Conservation (phyloP, 1,140 invertebrate genomes). For the Ptiloglossa arizonensis region DNA sequence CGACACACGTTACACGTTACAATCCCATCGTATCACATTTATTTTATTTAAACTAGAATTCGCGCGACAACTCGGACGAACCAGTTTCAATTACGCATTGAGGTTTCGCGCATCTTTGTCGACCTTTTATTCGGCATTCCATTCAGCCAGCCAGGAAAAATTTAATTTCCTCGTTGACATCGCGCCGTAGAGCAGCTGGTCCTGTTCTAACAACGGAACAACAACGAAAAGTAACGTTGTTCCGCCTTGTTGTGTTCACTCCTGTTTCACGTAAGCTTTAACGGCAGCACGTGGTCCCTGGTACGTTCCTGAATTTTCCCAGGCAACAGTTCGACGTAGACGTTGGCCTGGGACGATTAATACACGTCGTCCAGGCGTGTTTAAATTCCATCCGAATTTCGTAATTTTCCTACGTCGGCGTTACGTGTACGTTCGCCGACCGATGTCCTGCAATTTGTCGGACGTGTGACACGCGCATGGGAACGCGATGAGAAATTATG, state of each 20-base stretch:
- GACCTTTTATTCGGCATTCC: too few relatives aligned
- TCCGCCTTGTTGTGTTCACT: not conserved
- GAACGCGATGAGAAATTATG: constrained; percentile 28
- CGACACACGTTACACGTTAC: too few relatives aligned
- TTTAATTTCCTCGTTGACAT: not conserved
- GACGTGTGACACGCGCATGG: constrained; percentile 1
- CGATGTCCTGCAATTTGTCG: constrained; percentile 2
- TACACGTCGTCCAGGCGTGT: constrained; percentile 17
- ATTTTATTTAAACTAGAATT: too few relatives aligned
- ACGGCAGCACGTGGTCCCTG: not conserved
- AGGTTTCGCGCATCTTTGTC: too few relatives aligned
- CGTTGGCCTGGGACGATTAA: constrained; percentile 6
- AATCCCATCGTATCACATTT: too few relatives aligned
- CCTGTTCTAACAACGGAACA: too few relatives aligned
- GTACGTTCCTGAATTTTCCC: not conserved
- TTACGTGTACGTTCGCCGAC: constrained; percentile 1
- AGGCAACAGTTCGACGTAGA: constrained; percentile 2
- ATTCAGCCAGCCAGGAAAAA: not conserved
- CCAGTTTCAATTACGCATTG: too few relatives aligned
- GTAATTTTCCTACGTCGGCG: constrained; percentile 40
- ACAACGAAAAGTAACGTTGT: too few relatives aligned
- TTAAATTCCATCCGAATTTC: constrained; percentile 37
- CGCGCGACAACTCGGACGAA: too few relatives aligned
- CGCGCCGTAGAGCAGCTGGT: not conserved
- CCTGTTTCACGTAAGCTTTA: not conserved